Evolutionary conservation across 2,113 vertebrate species (phyloP).

Genomic region (Gymnogyps californianus): DNA sequence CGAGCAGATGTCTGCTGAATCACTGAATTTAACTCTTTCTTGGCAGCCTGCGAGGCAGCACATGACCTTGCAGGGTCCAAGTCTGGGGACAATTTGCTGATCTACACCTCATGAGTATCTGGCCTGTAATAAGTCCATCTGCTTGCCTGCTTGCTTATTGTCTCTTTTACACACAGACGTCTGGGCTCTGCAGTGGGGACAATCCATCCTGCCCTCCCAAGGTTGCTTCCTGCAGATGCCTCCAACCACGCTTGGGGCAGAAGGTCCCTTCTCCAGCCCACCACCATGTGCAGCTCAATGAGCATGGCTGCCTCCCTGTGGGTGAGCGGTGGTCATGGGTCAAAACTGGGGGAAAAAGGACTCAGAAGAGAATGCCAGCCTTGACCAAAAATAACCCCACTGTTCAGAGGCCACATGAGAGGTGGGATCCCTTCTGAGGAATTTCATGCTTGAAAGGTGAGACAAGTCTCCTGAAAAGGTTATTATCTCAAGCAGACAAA

Average conservation of each 20-base stretch:
- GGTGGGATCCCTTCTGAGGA: constrained; percentile 20
- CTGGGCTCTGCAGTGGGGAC: neutral
- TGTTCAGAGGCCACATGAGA: neutral
- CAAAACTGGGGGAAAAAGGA: neutral
- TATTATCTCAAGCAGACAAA: constrained; percentile 62
- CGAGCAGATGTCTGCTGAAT: constrained; percentile 1
- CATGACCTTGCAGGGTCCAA: neutral
- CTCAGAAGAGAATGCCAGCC: neutral
- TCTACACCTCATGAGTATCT: neutral
- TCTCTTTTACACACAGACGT: neutral
- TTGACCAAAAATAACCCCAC: neutral
- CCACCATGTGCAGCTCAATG: accelerated
- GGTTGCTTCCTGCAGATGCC: neutral
- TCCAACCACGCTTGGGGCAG: neutral
- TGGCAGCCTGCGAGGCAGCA: neutral
- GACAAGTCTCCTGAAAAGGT: constrained; percentile 46
- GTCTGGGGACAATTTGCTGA: neutral
- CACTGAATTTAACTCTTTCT: constrained; percentile 30
- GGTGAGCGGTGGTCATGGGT: neutral
- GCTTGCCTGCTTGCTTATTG: neutral
- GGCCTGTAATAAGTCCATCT: neutral
- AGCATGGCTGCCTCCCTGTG: neutral
- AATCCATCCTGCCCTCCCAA: neutral
- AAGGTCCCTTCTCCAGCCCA: neutral
- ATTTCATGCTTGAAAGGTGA: constrained; percentile 61